Evolutionary conservation across 1,140 invertebrate genomes (phyloP).

Genomic region (Cepaea nemoralis): DNA sequence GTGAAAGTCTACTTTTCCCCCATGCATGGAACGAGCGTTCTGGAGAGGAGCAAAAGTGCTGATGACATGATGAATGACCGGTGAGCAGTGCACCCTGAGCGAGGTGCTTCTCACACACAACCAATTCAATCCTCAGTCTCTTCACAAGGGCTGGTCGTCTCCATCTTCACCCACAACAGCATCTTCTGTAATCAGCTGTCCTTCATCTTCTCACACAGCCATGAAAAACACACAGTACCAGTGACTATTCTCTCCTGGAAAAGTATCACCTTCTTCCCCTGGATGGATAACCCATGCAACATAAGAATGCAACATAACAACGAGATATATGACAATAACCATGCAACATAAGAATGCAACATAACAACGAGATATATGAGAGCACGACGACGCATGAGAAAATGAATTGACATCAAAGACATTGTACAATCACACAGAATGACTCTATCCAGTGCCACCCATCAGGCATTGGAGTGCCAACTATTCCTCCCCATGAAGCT

Average conservation of each 20-base stretch:
- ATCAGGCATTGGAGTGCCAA: too few relatives aligned
- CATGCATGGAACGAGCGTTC: constrained; percentile 40
- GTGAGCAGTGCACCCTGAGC: constrained; percentile 14
- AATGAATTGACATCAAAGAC: too few relatives aligned
- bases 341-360: too few relatives aligned
- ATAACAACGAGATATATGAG: too few relatives aligned
- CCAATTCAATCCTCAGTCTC: neutral
- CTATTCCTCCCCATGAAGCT: too few relatives aligned
- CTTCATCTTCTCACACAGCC: neutral
- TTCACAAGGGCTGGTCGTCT: constrained; percentile 13
- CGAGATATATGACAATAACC: too few relatives aligned
- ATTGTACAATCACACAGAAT: too few relatives aligned
- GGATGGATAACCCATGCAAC: too few relatives aligned
- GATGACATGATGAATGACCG: constrained; percentile 44
- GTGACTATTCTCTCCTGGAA: constrained; percentile 34
- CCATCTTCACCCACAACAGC: constrained; percentile 5
- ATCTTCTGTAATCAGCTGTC: neutral
- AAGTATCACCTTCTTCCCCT: neutral
- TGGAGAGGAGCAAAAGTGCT: constrained; percentile 52
- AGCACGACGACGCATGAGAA: too few relatives aligned
- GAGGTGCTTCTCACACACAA: constrained; percentile 34
- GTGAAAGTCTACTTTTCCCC: constrained; percentile 67
- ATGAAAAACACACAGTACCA: constrained; percentile 35
- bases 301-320: too few relatives aligned
- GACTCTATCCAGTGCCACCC: too few relatives aligned